Evolutionary conservation across 1,140 invertebrate genomes (phyloP), one percentile per base, ranked within the genome.

Genomic region (Drosophila tani): DNA sequence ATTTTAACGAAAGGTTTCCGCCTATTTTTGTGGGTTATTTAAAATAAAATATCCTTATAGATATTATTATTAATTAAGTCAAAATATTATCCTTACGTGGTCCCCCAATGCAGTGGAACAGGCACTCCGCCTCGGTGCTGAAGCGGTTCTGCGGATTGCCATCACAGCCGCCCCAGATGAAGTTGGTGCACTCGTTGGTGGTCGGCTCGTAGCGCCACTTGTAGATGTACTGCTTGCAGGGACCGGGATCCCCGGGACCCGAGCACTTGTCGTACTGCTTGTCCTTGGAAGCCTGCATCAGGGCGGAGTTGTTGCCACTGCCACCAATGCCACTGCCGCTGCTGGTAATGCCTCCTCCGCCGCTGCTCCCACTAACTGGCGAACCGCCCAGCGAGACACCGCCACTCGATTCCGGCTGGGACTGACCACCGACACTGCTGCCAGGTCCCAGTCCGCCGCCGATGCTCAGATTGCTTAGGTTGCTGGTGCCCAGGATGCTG

Each of bases 121-220:
- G 93, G 83, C 97, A 97, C 73, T 96, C 95, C 11, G 94, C 93
- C 92, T 96, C 95, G 15, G 95, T 95, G 76, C 95, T 94, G 92
- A 97, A 97, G 67, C 96, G 94, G 93, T 97, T 97, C 62, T 95
- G 94, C 51, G 94, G 93, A 91, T 97, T 97, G 24, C 96, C 96
- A 46, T 95, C 94, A 90, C 97, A 97, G 32, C 96, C 96, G 50
- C 96, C 96, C 93, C 96, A 98, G 24, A 94, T 94, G 82, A 98
- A 98, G 55, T 94, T 94, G 53, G 93, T 93, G 93, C 97, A 98
- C 21, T 94, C 94, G 47, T 94, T 93, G 59, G 94, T 94, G 6
- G 94, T 93, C 47, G 95, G 94, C 91, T 96, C 96, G 93, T 95
- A 97, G 65, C 95, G 96, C 94, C 96, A 96, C 91, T 96, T 96